Percentiles rank a stretch among this genome's conserved stretches.
These are phyloP conservation scores for Lutjanus campechanus DNA, from an alignment of 2,797 vertebrate genomes.

Conservation along the genomic window DNA sequence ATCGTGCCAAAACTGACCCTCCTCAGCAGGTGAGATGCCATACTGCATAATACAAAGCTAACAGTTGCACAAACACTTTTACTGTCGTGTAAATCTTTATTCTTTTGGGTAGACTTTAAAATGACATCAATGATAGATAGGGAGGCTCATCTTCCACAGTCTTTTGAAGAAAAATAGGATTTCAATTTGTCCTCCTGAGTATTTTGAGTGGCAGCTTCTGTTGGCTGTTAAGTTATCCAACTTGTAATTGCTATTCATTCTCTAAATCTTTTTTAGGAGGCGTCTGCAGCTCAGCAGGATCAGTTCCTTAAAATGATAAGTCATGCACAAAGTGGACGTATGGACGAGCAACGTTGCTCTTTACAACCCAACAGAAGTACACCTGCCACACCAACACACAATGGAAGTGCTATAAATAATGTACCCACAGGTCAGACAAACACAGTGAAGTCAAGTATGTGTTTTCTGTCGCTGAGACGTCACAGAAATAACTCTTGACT, in stretches of 20 bases:
- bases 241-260: conserved; percentile 12
- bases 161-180: conserved; percentile 1
- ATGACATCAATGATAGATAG: not conserved
- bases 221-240: not conserved
- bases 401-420: conserved; percentile 62
- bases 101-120: conserved; percentile 12
- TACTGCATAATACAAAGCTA: not conserved
- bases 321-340: conserved; percentile 71
- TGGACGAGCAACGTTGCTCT: conserved; percentile 80
- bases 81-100: not conserved
- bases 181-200: not conserved
- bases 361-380: conserved; percentile 75
- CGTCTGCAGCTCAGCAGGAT: conserved; percentile 55
- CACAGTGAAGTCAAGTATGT: conserved; percentile 35
- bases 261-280: conserved; percentile 44
- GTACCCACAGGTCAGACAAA: conserved; percentile 62
- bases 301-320: conserved; percentile 73
- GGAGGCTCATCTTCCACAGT: not conserved
- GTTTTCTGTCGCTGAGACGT: conserved; percentile 21
- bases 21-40: conserved; percentile 53
- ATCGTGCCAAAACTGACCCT: conserved; percentile 38
- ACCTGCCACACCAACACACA: conserved; percentile 55
- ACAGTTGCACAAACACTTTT: not conserved
- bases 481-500: conserved; percentile 41
- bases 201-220: not conserved